Evolutionary conservation across 2,888 invertebrate genomes (phyloP).

Genomic region (Asteroscopus sphinx): DNA sequence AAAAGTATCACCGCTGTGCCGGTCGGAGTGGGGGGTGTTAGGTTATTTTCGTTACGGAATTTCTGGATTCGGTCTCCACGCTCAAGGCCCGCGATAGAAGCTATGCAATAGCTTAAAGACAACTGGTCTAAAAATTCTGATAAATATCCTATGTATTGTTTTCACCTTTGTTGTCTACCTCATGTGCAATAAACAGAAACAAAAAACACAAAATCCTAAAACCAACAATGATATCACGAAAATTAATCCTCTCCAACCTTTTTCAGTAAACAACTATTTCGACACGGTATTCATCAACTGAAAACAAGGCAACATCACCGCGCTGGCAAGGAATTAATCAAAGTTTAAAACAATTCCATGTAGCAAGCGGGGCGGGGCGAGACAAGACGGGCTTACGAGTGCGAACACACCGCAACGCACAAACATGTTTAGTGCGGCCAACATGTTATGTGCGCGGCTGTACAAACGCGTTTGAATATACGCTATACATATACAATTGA

Average conservation of each 20-base stretch:
- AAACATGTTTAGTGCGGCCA: conserved; percentile 46
- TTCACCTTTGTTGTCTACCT: not conserved
- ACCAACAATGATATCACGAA: conserved; percentile 32
- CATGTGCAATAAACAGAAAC: not conserved
- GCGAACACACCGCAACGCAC: conserved; percentile 58
- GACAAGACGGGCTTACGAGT: conserved; percentile 56
- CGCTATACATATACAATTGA: conserved; percentile 3
- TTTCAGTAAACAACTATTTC: conserved; percentile 66
- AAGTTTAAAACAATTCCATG: conserved; percentile 88
- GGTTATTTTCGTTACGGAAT: too few relatives aligned
- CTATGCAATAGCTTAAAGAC: too few relatives aligned
- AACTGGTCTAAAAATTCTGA: too few relatives aligned
- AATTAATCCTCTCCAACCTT: conserved; percentile 54
- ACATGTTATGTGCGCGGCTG: conserved; percentile 31
- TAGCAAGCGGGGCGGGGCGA: conserved; percentile 70
- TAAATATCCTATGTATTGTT: not conserved
- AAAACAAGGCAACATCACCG: conserved; percentile 79
- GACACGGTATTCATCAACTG: conserved; percentile 76
- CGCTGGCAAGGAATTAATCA: conserved; percentile 85
- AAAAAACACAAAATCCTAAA: conserved; percentile 13
- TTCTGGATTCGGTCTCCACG: too few relatives aligned
- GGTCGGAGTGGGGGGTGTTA: too few relatives aligned
- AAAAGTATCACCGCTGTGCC: too few relatives aligned
- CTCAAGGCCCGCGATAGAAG: too few relatives aligned
- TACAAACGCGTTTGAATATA: conserved; percentile 21